phyloP scores from a whole-genome alignment of 1,140 invertebrate genomes.

The Heterodera schachtii region DNA sequence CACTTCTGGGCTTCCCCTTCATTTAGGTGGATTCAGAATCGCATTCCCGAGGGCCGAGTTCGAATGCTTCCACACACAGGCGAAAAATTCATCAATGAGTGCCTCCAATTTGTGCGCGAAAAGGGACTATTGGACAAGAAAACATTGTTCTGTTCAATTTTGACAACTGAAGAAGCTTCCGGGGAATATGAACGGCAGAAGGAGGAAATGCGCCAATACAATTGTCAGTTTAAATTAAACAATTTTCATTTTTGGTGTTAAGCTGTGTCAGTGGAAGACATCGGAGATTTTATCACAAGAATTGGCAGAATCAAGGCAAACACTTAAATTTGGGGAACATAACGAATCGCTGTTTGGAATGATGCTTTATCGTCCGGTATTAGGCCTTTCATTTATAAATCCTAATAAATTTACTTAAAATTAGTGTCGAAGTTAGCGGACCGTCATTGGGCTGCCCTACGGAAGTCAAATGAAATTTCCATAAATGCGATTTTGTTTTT shows the following conservation, averaged over 20 bases:
- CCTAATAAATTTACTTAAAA: too few species aligned
- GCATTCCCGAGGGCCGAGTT: conserved; percentile 13
- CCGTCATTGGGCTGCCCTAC: too few species aligned
- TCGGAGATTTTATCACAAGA: neutral
- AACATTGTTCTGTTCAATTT: conserved; percentile 21
- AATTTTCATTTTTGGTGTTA: too few species aligned
- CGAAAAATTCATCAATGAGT: conserved; percentile 10
- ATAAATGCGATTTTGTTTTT: too few species aligned
- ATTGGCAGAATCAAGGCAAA: neutral
- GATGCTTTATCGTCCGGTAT: too few species aligned
- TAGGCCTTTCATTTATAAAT: too few species aligned
- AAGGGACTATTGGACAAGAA: conserved; percentile 19
- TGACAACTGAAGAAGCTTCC: conserved; percentile 1
- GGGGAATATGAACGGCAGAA: conserved; percentile 1
- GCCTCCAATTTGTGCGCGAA: conserved; percentile 10
- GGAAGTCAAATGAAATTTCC: too few species aligned
- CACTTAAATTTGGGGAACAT: too few species aligned
- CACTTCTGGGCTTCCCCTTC: neutral
- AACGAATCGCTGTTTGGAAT: too few species aligned
- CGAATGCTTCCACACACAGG: conserved; percentile 10
- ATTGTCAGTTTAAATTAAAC: neutral
- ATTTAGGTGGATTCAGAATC: conserved; percentile 24
- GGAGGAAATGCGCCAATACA: neutral
- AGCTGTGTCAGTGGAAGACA: neutral
- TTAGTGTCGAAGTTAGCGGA: too few species aligned